Percentiles rank a stretch among this genome's conserved stretches.
phyloP scores from a whole-genome alignment of 1,140 invertebrate genomes.

The Aplysia californica region DNA sequence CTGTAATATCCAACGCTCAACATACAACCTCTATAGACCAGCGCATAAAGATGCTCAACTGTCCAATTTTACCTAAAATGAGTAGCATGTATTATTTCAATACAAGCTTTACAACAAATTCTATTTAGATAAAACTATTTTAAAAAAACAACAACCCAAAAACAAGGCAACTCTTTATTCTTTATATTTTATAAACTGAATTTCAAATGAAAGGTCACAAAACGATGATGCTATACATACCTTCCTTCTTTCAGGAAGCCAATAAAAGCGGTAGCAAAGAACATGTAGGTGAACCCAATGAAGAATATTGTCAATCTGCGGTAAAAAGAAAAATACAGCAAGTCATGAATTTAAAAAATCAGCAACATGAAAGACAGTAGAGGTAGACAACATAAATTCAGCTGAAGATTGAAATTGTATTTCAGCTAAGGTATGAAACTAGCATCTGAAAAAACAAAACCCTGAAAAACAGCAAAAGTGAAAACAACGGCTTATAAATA shows the following conservation, averaged over 20 bases:
- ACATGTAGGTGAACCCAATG: slow-evolving; percentile 46
- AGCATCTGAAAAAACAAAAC: neutral
- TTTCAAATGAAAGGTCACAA: too few species aligned
- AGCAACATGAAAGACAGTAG: too few species aligned
- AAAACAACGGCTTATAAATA: too few species aligned
- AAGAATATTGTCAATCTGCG: slow-evolving; percentile 45
- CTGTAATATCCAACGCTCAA: too few species aligned
- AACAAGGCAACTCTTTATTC: neutral
- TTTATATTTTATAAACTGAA: neutral
- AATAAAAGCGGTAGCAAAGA: slow-evolving; percentile 55
- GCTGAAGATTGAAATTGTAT: too few species aligned
- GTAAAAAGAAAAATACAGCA: slow-evolving; percentile 19
- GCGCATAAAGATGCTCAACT: too few species aligned
- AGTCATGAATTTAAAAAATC: neutral
- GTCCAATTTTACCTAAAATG: neutral
- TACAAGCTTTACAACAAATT: neutral
- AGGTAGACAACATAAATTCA: too few species aligned
- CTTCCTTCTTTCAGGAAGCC: slow-evolving; percentile 49
- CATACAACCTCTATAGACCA: too few species aligned
- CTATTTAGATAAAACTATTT: too few species aligned
- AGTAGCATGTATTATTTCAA: neutral
- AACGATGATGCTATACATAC: slow-evolving; percentile 39
- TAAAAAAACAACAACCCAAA: neutral
- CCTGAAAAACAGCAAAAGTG: neutral
- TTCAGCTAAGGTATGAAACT: neutral